These are phyloP conservation scores for Sesamia nonagrioides DNA, from an alignment of 1,140 invertebrate species.

Conservation along the genomic window DNA sequence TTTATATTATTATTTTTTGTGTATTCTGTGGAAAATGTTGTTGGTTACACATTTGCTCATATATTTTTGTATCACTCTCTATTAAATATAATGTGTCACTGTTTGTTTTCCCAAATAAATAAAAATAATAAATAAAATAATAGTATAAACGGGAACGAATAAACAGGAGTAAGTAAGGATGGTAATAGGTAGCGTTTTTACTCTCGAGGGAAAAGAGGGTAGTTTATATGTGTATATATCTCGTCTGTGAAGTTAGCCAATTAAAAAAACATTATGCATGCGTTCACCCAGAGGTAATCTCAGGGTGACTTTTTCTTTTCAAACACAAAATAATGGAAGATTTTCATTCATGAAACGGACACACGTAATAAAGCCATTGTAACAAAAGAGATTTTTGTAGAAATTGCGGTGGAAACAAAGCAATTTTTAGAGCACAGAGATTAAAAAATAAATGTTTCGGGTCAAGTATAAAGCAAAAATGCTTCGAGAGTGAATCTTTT, in stretches of 20 bases:
- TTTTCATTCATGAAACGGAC: not conserved
- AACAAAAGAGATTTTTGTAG: constrained; percentile 8
- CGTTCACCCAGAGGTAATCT: not conserved
- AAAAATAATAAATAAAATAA: too few relatives aligned
- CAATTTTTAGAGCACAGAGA: constrained; percentile 1
- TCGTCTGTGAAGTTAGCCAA: not conserved
- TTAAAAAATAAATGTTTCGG: constrained; percentile 1
- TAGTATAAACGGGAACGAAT: too few relatives aligned
- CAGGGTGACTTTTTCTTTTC: not conserved
- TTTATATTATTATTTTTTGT: too few relatives aligned
- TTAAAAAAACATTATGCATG: not conserved
- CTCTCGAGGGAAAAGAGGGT: too few relatives aligned
- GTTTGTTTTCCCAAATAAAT: too few relatives aligned
- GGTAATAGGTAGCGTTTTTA: too few relatives aligned
- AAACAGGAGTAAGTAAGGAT: too few relatives aligned
- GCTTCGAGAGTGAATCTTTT: not conserved
- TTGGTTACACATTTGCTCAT: too few relatives aligned
- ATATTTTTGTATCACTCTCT: too few relatives aligned
- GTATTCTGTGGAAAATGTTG: too few relatives aligned
- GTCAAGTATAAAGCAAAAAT: not conserved
- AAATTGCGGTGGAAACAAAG: not conserved
- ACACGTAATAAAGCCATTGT: constrained; percentile 14
- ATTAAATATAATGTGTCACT: too few relatives aligned
- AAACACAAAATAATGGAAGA: not conserved
- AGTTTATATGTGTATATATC: too few relatives aligned